These are phyloP conservation scores for Caligus rogercresseyi DNA, from an alignment of 1,140 invertebrate species.

Conservation along the genomic window DNA sequence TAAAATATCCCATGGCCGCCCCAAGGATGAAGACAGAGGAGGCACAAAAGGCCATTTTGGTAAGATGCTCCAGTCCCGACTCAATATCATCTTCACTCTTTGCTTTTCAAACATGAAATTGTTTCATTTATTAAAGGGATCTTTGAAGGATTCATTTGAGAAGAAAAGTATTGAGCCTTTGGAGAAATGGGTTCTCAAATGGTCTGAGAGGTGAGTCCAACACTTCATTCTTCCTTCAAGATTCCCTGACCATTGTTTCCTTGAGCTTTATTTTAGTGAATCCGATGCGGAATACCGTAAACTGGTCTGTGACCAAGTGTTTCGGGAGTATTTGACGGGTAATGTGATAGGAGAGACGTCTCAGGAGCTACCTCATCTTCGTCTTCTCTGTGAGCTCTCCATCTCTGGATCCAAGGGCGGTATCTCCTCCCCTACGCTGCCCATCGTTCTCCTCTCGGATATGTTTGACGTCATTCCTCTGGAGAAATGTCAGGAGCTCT, in stretches of 20 bases:
- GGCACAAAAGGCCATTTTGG: not conserved
- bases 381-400: constrained; percentile 44
- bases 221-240: constrained; percentile 29
- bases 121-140: constrained; percentile 30
- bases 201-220: constrained; percentile 23
- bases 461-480: constrained; percentile 77
- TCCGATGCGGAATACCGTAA: constrained; percentile 40
- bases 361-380: constrained; percentile 19
- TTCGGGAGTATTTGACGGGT: constrained; percentile 49
- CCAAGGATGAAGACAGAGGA: not conserved
- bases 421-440: constrained; percentile 58
- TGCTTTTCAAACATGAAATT: too few relatives aligned
- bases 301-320: constrained; percentile 55
- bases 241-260: constrained; percentile 20
- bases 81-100: too few relatives aligned
- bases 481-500: constrained; percentile 68
- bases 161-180: constrained; percentile 34
- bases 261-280: constrained; percentile 35
- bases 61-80: too few relatives aligned
- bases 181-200: constrained; percentile 29
- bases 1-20: not conserved
- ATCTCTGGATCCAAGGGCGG: constrained; percentile 53
- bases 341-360: constrained; percentile 51
- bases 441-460: constrained; percentile 71
- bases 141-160: constrained; percentile 33